Evolutionary conservation across 2,888 invertebrate species (phyloP), one percentile per base, ranked within the genome.

Genomic region (Amphipyra berbera): DNA sequence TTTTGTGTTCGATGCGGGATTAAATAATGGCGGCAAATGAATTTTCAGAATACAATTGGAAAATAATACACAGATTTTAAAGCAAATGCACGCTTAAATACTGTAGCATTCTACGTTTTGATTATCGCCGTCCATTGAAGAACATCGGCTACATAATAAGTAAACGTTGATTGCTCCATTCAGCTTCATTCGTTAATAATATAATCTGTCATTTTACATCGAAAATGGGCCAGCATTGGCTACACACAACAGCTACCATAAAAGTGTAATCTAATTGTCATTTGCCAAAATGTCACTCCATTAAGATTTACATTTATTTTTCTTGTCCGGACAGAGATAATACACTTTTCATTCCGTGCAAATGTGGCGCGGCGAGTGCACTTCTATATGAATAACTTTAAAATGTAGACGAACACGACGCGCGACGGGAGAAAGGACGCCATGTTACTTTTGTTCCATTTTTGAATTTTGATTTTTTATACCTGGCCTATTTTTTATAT

Each of bases 281-380:
- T 68, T 55, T 56, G 15, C 44, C 37, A 45, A 56, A 61, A 52
- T 41, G 68, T 60, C 48, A 45, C n/a, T 56, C 42, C 15, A 38
- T 52, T 48, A 52, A 10, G 37, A 38, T 15, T 33, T 21, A 61
- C 45, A 46, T 68, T 68, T 55, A 53, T 50, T 68, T 69, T 61
- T 73, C 52, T 47, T 30, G 38, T 48, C 48, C 48, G 0, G 27
- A 30, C 45, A 49, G 27, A 73, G 55, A 70, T 61, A 73, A 72
- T 46, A 56, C 45, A 45, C 40, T 73, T 49, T 68, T 49, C 56
- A 68, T 68, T 42, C 61, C 44, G 9, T 46, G 56, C 47, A 61
- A 70, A 74, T 57, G 49, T 73, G 73, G 50, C 38, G 48, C 44
- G 61, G 44, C 33, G 41, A 61, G 41, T 68, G 74, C 68, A 69